phyloP scores from a whole-genome alignment of 2,888 invertebrate genomes.

The Cistogaster globosa region DNA sequence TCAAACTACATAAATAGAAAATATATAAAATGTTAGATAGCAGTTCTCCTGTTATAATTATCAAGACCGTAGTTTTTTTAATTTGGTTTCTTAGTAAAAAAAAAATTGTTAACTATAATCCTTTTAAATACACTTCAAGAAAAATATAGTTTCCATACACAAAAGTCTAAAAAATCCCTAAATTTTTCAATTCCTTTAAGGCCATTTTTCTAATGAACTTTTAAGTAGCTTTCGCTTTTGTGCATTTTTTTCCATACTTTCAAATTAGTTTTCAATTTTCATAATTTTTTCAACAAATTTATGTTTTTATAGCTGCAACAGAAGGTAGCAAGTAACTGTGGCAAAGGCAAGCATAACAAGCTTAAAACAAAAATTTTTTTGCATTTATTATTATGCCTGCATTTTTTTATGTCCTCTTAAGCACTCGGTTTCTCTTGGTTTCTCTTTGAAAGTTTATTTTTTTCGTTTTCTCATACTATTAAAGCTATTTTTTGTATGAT shows the following conservation, averaged over 20 bases:
- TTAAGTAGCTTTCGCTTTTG: neutral
- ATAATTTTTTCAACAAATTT: slow-evolving; percentile 37
- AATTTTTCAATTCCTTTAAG: neutral
- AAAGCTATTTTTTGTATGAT: slow-evolving; percentile 56
- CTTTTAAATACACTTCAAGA: no score
- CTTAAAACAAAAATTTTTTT: slow-evolving; percentile 48
- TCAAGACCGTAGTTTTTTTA: no score
- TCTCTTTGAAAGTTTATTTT: slow-evolving; percentile 10
- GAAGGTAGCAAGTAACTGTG: slow-evolving; percentile 25
- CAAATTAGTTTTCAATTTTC: slow-evolving; percentile 49
- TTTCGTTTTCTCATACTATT: slow-evolving; percentile 5
- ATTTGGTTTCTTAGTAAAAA: no score
- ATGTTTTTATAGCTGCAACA: slow-evolving; percentile 41
- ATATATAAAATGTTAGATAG: no score
- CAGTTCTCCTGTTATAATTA: no score
- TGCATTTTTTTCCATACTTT: neutral
- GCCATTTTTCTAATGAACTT: neutral
- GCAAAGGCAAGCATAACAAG: slow-evolving; percentile 41
- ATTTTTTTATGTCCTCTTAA: slow-evolving; percentile 33
- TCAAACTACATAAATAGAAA: no score
- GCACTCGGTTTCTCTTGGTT: slow-evolving; percentile 29
- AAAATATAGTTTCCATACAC: no score
- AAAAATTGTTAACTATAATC: no score
- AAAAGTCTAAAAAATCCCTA: no score
- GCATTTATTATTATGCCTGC: slow-evolving; percentile 20